These are phyloP conservation scores for Scaptomyza polygonia DNA, from an alignment of 2,888 invertebrate species.

Conservation along the genomic window DNA sequence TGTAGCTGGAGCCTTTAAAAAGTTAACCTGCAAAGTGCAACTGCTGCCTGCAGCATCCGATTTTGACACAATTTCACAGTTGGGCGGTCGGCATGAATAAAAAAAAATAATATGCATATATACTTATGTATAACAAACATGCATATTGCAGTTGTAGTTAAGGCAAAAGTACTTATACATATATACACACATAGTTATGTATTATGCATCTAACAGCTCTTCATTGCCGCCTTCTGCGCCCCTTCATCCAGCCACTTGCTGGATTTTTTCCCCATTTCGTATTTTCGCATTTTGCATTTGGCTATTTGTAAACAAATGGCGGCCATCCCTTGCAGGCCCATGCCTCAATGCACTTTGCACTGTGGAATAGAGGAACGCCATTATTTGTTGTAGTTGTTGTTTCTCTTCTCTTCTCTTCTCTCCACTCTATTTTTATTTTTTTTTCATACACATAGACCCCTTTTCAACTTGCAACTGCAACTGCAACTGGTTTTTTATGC, in stretches of 20 bases:
- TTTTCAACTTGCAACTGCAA: conserved; percentile 43
- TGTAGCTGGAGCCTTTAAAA: conserved; percentile 36
- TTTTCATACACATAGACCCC: conserved; percentile 23
- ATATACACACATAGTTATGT: conserved; percentile 46
- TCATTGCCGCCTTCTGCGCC: not conserved
- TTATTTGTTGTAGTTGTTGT: conserved; percentile 51
- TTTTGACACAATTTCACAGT: conserved; percentile 74
- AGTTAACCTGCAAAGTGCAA: conserved; percentile 23
- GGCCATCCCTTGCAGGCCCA: conserved; percentile 58
- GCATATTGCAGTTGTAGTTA: conserved; percentile 7
- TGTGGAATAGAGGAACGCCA: conserved; percentile 51
- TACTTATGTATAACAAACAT: not conserved
- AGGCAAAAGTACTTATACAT: conserved; percentile 34
- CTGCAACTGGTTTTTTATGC: conserved; percentile 75
- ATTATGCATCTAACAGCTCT: conserved; percentile 51
- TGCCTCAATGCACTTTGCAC: conserved; percentile 74
- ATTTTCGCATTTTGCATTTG: conserved; percentile 34
- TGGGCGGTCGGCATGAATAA: conserved; percentile 39
- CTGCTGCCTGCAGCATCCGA: conserved; percentile 50
- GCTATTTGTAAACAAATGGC: conserved; percentile 53
- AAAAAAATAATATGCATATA: conserved; percentile 6
- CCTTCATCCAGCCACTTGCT: conserved; percentile 9
- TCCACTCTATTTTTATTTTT: not conserved
- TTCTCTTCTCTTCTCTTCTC: conserved; percentile 11
- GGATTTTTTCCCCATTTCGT: not conserved